Percentiles rank a stretch among this genome's conserved stretches.
phyloP scores from a whole-genome alignment of 2,888 invertebrate genomes.

The Epinotia demarniana region DNA sequence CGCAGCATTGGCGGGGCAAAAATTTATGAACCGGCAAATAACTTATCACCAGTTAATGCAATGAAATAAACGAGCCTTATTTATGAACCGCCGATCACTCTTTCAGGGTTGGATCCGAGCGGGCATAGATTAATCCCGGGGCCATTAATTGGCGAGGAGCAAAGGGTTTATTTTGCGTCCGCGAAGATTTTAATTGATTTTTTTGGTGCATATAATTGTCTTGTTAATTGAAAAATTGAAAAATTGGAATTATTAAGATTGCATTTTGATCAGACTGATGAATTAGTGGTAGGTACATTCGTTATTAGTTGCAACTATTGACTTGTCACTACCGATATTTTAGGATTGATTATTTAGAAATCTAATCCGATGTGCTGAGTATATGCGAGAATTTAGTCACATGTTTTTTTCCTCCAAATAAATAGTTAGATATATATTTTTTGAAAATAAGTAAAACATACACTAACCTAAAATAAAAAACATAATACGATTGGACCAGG shows the following conservation, averaged over 20 bases:
- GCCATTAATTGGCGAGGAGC: conserved; percentile 32
- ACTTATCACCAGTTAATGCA: conserved; percentile 83
- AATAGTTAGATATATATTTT: no score
- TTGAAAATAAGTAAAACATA: no score
- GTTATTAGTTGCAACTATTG: no score
- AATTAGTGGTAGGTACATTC: no score
- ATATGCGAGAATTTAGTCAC: no score
- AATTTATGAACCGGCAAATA: conserved; percentile 83
- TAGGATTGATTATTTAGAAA: no score
- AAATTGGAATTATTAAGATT: no score
- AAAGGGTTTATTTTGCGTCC: conserved; percentile 38
- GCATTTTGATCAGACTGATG: no score
- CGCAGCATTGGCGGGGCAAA: conserved; percentile 68
- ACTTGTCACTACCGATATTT: no score
- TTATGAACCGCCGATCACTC: conserved; percentile 78
- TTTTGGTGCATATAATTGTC: not conserved
- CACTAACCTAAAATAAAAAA: not conserved
- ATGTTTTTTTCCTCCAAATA: no score
- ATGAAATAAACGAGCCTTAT: conserved; percentile 81
- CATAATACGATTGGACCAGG: not conserved
- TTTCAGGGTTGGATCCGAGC: conserved; percentile 43
- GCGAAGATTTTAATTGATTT: not conserved
- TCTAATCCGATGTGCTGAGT: no score
- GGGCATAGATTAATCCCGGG: conserved; percentile 41
- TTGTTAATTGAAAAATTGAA: no score